Conservation (phyloP, 2,888 invertebrate genomes). For the Standfussiana lucernea region DNA sequence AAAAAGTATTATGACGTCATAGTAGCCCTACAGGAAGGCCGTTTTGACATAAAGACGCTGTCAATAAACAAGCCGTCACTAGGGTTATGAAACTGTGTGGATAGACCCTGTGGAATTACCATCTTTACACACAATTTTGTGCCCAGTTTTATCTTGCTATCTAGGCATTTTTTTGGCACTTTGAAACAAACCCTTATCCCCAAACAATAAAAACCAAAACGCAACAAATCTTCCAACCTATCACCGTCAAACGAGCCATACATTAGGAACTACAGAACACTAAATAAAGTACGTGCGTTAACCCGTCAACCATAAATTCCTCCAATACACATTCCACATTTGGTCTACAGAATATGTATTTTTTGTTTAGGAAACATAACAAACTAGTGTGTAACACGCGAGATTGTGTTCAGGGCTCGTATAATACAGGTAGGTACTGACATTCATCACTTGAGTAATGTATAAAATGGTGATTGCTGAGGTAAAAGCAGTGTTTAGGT, state of each 20-base stretch:
- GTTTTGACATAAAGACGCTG: background rate
- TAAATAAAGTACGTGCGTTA: slow-evolving; percentile 45
- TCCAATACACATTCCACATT: slow-evolving; percentile 62
- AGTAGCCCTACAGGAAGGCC: no score
- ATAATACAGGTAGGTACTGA: slow-evolving; percentile 33
- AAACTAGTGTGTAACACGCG: slow-evolving; percentile 70
- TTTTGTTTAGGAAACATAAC: slow-evolving; percentile 66
- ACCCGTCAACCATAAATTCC: slow-evolving; percentile 62
- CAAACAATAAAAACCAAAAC: slow-evolving; percentile 11
- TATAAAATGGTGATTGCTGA: slow-evolving; percentile 46
- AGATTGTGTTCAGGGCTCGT: slow-evolving; percentile 67
- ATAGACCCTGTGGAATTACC: background rate
- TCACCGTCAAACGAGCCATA: slow-evolving; percentile 41
- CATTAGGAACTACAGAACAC: slow-evolving; percentile 32
- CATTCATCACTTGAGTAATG: slow-evolving; percentile 55
- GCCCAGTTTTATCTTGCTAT: no score
- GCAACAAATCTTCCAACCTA: slow-evolving; percentile 12
- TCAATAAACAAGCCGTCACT: background rate
- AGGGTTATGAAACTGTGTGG: background rate
- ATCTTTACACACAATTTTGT: background rate
- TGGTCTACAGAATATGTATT: slow-evolving; percentile 56
- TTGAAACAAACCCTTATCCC: background rate
- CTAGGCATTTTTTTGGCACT: background rate
- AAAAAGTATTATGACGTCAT: no score
- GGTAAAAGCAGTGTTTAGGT: background rate